Evolutionary conservation across 2,888 invertebrate genomes (phyloP), one percentile per base, ranked within the genome.

Genomic region (Drosophila setosimentum): DNA sequence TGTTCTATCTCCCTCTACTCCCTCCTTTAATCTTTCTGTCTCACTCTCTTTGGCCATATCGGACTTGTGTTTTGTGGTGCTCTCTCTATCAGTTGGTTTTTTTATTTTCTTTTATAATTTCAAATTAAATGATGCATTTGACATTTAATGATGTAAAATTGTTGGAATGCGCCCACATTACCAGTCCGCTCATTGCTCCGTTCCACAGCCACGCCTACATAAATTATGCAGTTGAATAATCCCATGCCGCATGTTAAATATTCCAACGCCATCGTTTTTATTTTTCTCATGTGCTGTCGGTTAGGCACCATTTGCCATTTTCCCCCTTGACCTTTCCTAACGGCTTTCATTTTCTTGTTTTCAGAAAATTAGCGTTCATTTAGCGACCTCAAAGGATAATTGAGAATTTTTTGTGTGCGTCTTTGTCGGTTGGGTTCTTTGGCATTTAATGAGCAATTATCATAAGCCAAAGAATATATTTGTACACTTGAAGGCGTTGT

Each of bases 81-180:
- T 16, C 51, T 60, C 54, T 60, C 65, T 60, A 60, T 62, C 71
- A 64, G 71, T 49, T 42, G 64, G 58, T 53, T 68, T 50, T 50
- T 63, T 59, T 57, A 37, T 82, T 85, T 76, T 80, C 62, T 69
- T 85, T 89, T 83, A 80, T 83, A 87, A 90, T 84, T 84, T 90
- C 71, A 79, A 84, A 87, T 89, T 87, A 86, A 90, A 82, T 89
- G 85, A 89, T 89, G 87, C 83, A 82, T 87, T 87, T 76, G 80
- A 75, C 86, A 84, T 87, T 85, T 89, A 87, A 87, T 90, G 85
- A 87, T 81, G 80, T 79, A 68, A 76, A 88, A 83, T 80, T 74
- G 83, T 72, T 78, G 60, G 65, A 70, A 73, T 37, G 27, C 54
- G 40, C 35, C 42, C n/a, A 4, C 13, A 7, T 35, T 16, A 10